These are phyloP conservation scores for Colletes collaris DNA, from an alignment of 2,888 invertebrate species.

Conservation along the genomic window DNA sequence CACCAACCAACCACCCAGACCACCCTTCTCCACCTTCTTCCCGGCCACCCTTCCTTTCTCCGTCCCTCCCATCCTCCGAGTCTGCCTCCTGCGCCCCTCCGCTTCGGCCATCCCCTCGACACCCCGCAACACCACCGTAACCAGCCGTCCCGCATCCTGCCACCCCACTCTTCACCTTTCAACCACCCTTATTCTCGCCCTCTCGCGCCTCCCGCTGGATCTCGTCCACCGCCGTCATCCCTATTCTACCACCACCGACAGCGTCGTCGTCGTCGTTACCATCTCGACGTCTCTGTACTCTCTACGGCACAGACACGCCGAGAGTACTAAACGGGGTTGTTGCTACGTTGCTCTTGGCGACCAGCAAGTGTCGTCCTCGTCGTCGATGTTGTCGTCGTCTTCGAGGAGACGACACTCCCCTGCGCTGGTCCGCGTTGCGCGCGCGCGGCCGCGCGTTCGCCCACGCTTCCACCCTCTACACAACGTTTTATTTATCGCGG, in stretches of 20 bases:
- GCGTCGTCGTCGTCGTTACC: slow-evolving; percentile 35
- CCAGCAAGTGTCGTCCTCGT: slow-evolving; percentile 77
- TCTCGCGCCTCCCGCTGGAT: slow-evolving; percentile 44
- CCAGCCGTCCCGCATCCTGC: slow-evolving; percentile 71
- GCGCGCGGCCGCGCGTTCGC: no score
- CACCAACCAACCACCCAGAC: slow-evolving; percentile 79
- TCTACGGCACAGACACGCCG: slow-evolving; percentile 70
- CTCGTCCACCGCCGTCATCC: slow-evolving; percentile 60
- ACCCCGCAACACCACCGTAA: slow-evolving; percentile 77
- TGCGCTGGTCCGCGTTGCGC: slow-evolving; percentile 6
- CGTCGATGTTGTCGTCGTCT: slow-evolving; percentile 59
- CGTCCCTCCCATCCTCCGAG: slow-evolving; percentile 29
- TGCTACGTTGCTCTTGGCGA: slow-evolving; percentile 76
- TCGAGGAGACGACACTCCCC: slow-evolving; percentile 54
- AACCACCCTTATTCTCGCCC: slow-evolving; percentile 53
- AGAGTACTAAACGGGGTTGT: slow-evolving; percentile 78
- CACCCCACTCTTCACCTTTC: slow-evolving; percentile 68
- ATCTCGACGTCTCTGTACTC: slow-evolving; percentile 65
- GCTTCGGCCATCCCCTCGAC: slow-evolving; percentile 65
- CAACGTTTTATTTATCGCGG: slow-evolving; percentile 8
- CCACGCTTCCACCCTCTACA: not conserved
- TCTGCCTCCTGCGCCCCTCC: slow-evolving; percentile 55
- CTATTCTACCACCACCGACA: slow-evolving; percentile 20
- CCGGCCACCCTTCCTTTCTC: slow-evolving; percentile 13
- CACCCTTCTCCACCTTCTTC: slow-evolving; percentile 60